Conservation (phyloP, 2,888 invertebrate species). For the Hofmannophila pseudospretella region DNA sequence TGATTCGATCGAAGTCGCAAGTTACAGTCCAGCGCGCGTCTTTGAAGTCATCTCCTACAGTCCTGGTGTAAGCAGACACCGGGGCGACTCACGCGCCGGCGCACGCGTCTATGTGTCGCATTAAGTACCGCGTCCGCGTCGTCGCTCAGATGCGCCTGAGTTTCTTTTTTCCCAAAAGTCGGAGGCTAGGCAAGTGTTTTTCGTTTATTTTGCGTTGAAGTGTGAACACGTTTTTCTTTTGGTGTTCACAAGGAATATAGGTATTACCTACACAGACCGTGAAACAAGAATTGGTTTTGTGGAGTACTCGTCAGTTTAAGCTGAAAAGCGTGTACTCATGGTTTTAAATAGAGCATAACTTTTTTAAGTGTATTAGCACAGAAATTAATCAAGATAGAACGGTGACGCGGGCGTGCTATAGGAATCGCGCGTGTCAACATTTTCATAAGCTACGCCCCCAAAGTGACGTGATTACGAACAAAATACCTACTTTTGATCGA, state of each 20-base stretch:
- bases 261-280: not conserved
- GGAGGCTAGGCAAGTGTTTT: constrained; percentile 57
- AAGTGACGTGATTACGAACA: too few species aligned
- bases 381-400: too few species aligned
- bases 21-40: constrained; percentile 2
- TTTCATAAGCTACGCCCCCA: too few species aligned
- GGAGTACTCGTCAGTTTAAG: not conserved
- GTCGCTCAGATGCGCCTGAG: constrained; percentile 52
- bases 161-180: constrained; percentile 46
- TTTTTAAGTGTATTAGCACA: too few species aligned
- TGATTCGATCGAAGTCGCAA: not conserved
- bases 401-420: too few species aligned
- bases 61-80: constrained; percentile 4
- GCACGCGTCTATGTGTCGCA: constrained; percentile 52
- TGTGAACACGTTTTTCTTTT: too few species aligned
- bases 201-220: constrained; percentile 10
- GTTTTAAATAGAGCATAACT: too few species aligned
- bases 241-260: too few species aligned
- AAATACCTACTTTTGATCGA: too few species aligned
- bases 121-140: constrained; percentile 37
- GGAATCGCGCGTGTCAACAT: too few species aligned
- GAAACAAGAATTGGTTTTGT: not conserved
- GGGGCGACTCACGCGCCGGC: constrained; percentile 22
- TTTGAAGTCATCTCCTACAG: constrained; percentile 19
- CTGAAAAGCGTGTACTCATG: too few species aligned